A percentile compares a stretch with the other conserved stretches of the same genome.
These are phyloP conservation scores for Heliothis subflexa DNA, from an alignment of 1,140 invertebrate genomes.

Conservation along the genomic window DNA sequence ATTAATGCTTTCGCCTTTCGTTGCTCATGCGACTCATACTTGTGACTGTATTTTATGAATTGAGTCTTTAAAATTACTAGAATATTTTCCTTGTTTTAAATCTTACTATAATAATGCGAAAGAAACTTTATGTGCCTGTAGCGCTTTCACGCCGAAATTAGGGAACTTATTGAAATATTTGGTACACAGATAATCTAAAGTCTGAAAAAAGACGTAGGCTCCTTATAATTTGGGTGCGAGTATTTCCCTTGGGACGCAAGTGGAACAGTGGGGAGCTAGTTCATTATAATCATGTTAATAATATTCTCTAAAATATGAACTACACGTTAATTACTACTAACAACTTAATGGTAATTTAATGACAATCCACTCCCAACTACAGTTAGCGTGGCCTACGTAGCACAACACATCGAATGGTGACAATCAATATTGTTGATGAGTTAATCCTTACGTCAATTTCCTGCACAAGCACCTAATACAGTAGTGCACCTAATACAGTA, in stretches of 20 bases:
- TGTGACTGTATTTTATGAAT: background rate
- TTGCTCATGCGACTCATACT: background rate
- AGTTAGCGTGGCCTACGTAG: background rate
- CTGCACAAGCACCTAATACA: conserved; percentile 20
- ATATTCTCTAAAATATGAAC: too few relatives aligned
- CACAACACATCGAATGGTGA: background rate
- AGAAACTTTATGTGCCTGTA: too few relatives aligned
- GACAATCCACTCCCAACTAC: background rate
- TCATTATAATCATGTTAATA: too few relatives aligned
- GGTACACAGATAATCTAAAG: too few relatives aligned
- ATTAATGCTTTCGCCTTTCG: background rate
- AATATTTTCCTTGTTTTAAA: background rate
- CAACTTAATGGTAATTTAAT: background rate
- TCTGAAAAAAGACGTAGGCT: too few relatives aligned
- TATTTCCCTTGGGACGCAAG: too few relatives aligned
- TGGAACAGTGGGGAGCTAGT: too few relatives aligned
- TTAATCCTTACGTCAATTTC: conserved; percentile 37
- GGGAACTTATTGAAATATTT: too few relatives aligned
- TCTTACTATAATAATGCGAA: background rate
- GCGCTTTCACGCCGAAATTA: too few relatives aligned
- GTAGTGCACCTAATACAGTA: conserved; percentile 2
- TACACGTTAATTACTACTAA: background rate
- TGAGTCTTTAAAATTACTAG: background rate
- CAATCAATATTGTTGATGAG: conserved; percentile 38
- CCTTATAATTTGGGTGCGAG: too few relatives aligned